Base-by-base conservation (phyloP, 2,888 invertebrate genomes). In the Lasioglossum calceatum region DNA sequence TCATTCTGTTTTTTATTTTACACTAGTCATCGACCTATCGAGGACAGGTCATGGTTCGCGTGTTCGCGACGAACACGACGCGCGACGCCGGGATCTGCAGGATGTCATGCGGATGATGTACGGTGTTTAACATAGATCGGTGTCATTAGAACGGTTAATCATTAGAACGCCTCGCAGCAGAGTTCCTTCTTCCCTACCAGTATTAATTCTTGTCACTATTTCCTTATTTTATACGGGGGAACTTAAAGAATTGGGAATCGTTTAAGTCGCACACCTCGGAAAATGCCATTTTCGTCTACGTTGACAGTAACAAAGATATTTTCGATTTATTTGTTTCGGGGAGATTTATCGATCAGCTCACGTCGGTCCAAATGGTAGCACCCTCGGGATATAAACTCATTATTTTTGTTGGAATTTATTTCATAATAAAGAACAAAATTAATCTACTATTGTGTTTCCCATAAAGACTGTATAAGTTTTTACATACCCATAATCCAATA, bases 101-200 rank as follows among this genome's bases (percentile, higher is more conserved):
- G 93, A 93, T 93, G 92, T 92, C 93, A 91, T 93, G 93, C 84
- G 89, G 92, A 93, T 93, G 92, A 93, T 93, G 88, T 91, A 82
- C 84, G 83, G 89, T 91, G 88, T 92, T 93, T 92, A 93, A 88
- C 92, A 88, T 89, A 90, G 91, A 92, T 92, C 91, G 87, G 88
- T 91, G 89, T 88, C 90, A 93, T 93, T 93, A 93, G 81, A 88
- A 87, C 70, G 84, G 90, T 91, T 92, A 92, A 92, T 93, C 92
- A 86, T 93, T 90, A 92, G 92, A 92, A 92, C 93, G 83, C 74
- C 74, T 88, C 74, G 79, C 75, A 85, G 85, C 74, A 85, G 86
- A 79, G 71, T 88, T 83, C 84, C 85, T 78, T 82, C 80, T 54
- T 19, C 64, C 64, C 8, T 19, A 19, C 3, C 16, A 16, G 7